Percentiles rank a stretch among this genome's conserved stretches.
Conservation (phyloP, 2,113 vertebrate genomes). For the Cricetomys ansorgei region DNA sequence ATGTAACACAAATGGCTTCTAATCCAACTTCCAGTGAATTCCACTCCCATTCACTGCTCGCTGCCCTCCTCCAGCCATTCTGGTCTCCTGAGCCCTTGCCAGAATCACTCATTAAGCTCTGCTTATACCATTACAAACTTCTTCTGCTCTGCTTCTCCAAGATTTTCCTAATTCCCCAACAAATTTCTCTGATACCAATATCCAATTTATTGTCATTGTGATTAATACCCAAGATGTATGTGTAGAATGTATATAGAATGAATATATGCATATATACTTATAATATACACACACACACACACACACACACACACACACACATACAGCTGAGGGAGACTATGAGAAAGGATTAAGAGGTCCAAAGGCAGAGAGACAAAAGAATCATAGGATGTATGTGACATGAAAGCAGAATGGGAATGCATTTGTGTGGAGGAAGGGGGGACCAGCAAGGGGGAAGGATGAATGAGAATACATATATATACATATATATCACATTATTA, state of each 20-base stretch:
- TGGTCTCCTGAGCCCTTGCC: not conserved
- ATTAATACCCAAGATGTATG: not conserved
- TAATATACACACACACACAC: accelerated
- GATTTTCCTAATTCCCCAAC: not conserved
- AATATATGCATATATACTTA: not conserved
- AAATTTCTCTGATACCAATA: not conserved
- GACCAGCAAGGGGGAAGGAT: not conserved
- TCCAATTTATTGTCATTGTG: not conserved
- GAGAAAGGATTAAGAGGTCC: not conserved
- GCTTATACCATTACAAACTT: not conserved
- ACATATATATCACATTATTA: not conserved
- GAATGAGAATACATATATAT: not conserved
- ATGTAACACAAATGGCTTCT: not conserved
- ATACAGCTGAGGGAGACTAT: not conserved
- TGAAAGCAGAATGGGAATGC: not conserved
- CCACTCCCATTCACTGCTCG: not conserved
- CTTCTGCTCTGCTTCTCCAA: not conserved
- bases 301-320: not conserved
- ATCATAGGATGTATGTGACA: not conserved
- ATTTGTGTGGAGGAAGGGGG: not conserved
- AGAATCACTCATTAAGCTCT: not conserved
- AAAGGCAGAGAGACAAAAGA: not conserved
- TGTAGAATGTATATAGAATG: not conserved
- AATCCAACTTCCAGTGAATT: not conserved
- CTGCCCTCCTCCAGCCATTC: not conserved